Conservation (phyloP, 2,888 invertebrate genomes). For the Julus scandinavius region DNA sequence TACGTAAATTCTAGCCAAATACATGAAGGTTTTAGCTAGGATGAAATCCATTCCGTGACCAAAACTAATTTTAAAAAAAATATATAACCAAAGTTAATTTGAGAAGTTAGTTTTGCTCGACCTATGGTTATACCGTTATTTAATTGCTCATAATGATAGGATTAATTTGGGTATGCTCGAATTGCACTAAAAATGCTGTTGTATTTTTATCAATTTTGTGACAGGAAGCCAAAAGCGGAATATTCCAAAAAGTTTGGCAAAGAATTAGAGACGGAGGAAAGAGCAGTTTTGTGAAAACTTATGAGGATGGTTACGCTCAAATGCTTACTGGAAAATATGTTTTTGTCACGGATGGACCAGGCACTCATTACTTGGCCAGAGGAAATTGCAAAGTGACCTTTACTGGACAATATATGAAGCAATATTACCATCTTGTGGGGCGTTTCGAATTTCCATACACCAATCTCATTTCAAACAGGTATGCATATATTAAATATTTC, state of each 20-base stretch:
- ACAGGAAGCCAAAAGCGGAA: constrained; percentile 31
- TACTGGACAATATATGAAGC: constrained; percentile 13
- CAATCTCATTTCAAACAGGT: constrained; percentile 28
- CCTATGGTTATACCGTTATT: too few species aligned
- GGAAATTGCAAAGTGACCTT: constrained; percentile 39
- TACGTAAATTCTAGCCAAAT: too few species aligned
- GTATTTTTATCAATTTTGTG: not conserved
- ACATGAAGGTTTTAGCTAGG: too few species aligned
- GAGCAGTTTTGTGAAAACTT: constrained; percentile 5
- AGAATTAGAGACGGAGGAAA: not conserved
- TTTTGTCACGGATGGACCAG: constrained; percentile 47
- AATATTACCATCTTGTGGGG: constrained; percentile 10
- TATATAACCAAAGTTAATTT: too few species aligned
- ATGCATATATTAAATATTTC: not conserved
- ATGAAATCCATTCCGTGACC: too few species aligned
- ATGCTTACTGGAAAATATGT: constrained; percentile 52
- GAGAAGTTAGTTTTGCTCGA: too few species aligned
- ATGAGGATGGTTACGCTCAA: constrained; percentile 6
- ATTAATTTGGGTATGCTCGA: too few species aligned
- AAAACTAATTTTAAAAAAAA: too few species aligned
- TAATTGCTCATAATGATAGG: too few species aligned
- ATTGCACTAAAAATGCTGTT: too few species aligned
- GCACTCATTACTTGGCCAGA: constrained; percentile 48
- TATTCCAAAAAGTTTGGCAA: not conserved
- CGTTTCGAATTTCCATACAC: constrained; percentile 36